phyloP scores from a whole-genome alignment of 92 coral and sea anemone species.

The Palythoa caribaeorum region DNA sequence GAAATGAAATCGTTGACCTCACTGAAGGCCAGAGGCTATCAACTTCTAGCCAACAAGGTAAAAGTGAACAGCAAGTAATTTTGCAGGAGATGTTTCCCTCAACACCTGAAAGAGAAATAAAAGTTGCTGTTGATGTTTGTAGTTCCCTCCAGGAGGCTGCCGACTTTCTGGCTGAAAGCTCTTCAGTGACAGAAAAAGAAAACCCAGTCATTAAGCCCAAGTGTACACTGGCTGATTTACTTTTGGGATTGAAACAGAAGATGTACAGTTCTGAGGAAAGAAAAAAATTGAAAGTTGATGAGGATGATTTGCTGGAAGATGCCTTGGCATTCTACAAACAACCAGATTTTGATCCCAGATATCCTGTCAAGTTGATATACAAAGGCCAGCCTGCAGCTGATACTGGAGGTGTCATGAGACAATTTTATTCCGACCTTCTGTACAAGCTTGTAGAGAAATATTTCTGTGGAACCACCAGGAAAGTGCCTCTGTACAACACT shows the following conservation, averaged over 20 bases:
- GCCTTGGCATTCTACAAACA: constrained; percentile 13
- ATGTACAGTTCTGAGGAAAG: constrained; percentile 25
- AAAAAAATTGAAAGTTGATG: constrained; percentile 29
- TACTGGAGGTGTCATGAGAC: constrained; percentile 20
- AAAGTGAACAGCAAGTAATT: constrained; percentile 23
- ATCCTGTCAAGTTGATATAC: constrained; percentile 4
- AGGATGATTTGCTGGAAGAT: constrained; percentile 16
- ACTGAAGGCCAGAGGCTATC: constrained; percentile 18
- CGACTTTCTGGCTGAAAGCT: constrained; percentile 17
- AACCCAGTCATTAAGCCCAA: constrained; percentile 16
- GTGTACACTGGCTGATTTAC: background rate
- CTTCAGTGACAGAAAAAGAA: constrained; percentile 13
- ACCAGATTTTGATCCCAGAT: constrained; percentile 7
- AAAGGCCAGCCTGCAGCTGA: constrained; percentile 18
- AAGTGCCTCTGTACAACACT: constrained; percentile 12
- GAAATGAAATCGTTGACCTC: constrained; percentile 19
- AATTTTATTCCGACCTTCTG: background rate
- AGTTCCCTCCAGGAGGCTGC: constrained; percentile 31
- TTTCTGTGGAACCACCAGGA: background rate
- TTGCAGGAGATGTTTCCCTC: constrained; percentile 29
- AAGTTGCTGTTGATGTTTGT: constrained; percentile 10
- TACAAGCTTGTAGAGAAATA: background rate
- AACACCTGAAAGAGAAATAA: constrained; percentile 16
- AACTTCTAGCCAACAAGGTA: constrained; percentile 24
- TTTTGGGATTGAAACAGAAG: constrained; percentile 4